Conservation (phyloP, 1,140 invertebrate species). For the Spodoptera frugiperda region DNA sequence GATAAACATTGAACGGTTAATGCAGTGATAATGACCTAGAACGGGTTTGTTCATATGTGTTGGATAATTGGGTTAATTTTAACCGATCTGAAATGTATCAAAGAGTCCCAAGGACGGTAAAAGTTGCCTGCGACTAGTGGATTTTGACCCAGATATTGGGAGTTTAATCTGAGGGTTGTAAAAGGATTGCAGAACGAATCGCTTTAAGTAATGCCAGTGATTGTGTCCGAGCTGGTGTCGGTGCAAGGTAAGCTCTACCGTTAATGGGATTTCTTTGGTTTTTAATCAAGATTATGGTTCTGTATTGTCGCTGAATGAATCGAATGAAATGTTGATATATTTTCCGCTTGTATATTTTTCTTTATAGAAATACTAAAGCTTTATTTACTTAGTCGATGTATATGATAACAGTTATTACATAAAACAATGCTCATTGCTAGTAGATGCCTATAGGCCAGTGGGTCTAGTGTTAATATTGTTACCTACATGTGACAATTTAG, state of each 20-base stretch:
- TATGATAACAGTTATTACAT: no score
- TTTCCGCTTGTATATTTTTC: no score
- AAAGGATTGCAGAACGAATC: constrained; percentile 48
- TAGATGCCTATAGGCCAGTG: no score
- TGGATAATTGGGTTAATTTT: constrained; percentile 27
- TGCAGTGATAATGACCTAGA: constrained; percentile 27
- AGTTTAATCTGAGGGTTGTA: constrained; percentile 40
- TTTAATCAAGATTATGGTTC: neutral
- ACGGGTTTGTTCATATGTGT: constrained; percentile 9
- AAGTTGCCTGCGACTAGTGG: constrained; percentile 52
- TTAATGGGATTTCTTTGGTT: constrained; percentile 12
- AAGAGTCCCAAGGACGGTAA: constrained; percentile 57
- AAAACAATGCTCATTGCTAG: no score
- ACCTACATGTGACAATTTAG: no score
- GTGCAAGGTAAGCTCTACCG: neutral
- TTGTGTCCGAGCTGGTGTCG: neutral
- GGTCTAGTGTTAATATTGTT: no score
- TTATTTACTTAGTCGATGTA: no score
- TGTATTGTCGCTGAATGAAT: neutral
- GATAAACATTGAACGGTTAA: constrained; percentile 16
- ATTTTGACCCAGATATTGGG: constrained; percentile 54
- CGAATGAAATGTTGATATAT: no score
- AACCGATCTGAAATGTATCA: constrained; percentile 50
- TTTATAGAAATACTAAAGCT: no score
- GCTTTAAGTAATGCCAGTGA: constrained; percentile 25